Conservation (phyloP, 1,140 invertebrate species). For the Drosophila punjabiensis region DNA sequence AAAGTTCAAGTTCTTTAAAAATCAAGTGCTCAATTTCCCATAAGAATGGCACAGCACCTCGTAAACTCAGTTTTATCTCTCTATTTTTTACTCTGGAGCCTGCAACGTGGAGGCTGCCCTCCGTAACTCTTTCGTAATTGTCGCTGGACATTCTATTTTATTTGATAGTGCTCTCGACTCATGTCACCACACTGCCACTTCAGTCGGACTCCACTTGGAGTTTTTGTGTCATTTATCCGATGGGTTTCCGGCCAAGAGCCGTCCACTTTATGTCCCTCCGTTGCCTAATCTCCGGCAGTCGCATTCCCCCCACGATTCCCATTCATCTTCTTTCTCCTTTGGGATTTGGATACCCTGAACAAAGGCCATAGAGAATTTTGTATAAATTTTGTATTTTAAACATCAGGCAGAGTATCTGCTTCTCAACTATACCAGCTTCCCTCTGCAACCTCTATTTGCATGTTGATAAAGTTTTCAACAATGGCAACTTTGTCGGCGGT, state of each 20-base stretch:
- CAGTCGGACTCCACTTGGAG: slow-evolving; percentile 41
- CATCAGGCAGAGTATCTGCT: neutral
- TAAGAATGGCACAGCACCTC: neutral
- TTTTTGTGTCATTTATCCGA: slow-evolving; percentile 60
- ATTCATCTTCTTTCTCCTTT: neutral
- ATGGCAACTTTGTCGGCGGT: slow-evolving; percentile 50
- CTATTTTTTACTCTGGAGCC: neutral
- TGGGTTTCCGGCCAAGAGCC: slow-evolving; percentile 64
- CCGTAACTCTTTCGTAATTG: slow-evolving; percentile 7
- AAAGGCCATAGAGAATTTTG: neutral
- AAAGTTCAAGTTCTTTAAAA: neutral
- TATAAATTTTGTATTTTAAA: neutral
- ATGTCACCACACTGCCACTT: slow-evolving; percentile 10
- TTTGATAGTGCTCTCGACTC: slow-evolving; percentile 36
- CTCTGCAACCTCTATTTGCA: slow-evolving; percentile 26
- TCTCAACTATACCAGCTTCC: neutral
- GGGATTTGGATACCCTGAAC: neutral
- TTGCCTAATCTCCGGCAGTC: slow-evolving; percentile 44
- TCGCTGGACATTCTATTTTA: slow-evolving; percentile 28
- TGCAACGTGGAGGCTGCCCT: neutral
- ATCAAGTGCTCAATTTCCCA: neutral
- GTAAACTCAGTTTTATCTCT: slow-evolving; percentile 3
- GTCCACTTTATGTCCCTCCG: slow-evolving; percentile 38
- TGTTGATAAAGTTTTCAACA: slow-evolving; percentile 45
- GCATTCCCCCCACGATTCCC: neutral